These are phyloP conservation scores for Trinectes maculatus DNA, from an alignment of 2,113 vertebrate species.

Conservation along the genomic window DNA sequence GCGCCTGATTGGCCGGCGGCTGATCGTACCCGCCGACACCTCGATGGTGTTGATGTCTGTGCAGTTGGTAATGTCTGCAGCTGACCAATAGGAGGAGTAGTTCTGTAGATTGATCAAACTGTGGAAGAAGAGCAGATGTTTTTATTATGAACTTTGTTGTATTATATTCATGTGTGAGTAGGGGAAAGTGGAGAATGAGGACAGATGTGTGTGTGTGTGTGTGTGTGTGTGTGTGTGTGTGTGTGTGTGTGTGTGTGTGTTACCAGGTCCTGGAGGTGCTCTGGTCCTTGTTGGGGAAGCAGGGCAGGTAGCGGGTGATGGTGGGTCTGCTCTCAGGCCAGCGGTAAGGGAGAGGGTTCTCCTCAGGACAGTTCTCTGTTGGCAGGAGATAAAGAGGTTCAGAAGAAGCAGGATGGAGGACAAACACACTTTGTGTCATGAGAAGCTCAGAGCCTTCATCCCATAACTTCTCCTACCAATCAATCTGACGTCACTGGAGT, in stretches of 20 bases:
- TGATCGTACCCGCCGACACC: constrained; percentile 78
- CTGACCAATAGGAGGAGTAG: constrained; percentile 84
- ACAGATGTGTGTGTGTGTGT: constrained; percentile 9
- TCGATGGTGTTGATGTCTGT: constrained; percentile 71
- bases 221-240: constrained; percentile 29
- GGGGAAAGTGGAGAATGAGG: no score
- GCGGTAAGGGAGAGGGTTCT: constrained; percentile 79
- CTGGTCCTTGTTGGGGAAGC: constrained; percentile 84
- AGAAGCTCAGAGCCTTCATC: background rate
- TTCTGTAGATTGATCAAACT: constrained; percentile 80
- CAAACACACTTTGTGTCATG: background rate
- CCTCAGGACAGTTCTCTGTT: constrained; percentile 84
- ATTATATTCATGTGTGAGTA: no score
- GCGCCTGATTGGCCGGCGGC: background rate
- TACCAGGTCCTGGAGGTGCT: constrained; percentile 89
- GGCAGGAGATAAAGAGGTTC: background rate
- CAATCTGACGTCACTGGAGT: constrained; percentile 68
- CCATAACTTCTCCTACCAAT: constrained; percentile 78
- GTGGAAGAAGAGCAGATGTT: background rate
- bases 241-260: constrained; percentile 31
- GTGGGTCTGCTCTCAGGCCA: constrained; percentile 86
- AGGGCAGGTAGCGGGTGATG: constrained; percentile 74
- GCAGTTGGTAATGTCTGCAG: constrained; percentile 86
- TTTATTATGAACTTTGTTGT: no score
- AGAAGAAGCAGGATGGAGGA: no score